These are phyloP conservation scores for Meloidogyne floridensis DNA, from an alignment of 1,140 invertebrate genomes.

Conservation along the genomic window DNA sequence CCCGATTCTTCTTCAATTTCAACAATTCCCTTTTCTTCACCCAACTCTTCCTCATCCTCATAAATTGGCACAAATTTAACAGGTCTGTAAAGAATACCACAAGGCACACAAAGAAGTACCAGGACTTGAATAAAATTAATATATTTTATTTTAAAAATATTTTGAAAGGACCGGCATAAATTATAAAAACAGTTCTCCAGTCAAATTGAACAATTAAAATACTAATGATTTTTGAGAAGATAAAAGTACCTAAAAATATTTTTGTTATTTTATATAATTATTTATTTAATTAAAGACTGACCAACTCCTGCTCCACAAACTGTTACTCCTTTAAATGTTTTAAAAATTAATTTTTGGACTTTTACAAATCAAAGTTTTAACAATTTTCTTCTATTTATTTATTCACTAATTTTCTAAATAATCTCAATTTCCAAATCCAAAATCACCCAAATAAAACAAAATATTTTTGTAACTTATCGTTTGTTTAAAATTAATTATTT, in stretches of 20 bases:
- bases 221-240: constrained; percentile 71
- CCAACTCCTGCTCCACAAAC: constrained; percentile 84
- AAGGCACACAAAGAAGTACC: constrained; percentile 73
- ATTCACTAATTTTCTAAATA: no score
- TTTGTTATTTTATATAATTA: not conserved
- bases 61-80: constrained; percentile 71
- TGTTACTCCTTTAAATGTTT: constrained; percentile 64
- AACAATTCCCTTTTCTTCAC: constrained; percentile 40
- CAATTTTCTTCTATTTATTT: no score
- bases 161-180: constrained; percentile 73
- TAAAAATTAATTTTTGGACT: not conserved
- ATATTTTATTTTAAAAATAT: not conserved
- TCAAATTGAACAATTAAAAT: constrained; percentile 67
- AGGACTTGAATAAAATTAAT: constrained; percentile 28
- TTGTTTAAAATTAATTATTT: no score
- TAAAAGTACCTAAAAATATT: constrained; percentile 72
- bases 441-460: not conserved
- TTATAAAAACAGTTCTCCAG: constrained; percentile 74
- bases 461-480: not conserved
- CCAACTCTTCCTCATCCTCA: constrained; percentile 58
- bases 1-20: constrained; percentile 10
- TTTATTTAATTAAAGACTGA: constrained; percentile 2
- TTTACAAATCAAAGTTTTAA: not conserved
- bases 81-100: constrained; percentile 80
- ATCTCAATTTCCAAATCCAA: no score